phyloP scores from a whole-genome alignment of 2,888 invertebrate genomes.

The Aspidiotus rigidus region DNA sequence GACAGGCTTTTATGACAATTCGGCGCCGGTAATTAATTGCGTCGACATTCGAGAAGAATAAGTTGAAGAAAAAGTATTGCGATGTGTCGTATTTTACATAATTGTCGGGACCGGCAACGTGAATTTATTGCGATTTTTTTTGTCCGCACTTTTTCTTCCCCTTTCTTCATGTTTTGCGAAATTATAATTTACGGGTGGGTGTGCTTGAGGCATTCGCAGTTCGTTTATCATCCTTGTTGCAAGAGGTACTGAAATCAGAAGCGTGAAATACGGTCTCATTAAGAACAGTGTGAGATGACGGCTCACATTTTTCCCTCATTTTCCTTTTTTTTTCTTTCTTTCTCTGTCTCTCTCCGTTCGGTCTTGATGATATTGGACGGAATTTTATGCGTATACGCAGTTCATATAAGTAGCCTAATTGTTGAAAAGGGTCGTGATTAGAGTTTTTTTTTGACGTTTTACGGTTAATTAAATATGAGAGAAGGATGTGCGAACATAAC shows the following conservation, averaged over 20 bases:
- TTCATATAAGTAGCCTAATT: too few species aligned
- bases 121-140: constrained; percentile 2
- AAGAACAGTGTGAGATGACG: background rate
- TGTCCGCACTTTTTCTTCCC: background rate
- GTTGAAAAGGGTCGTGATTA: too few species aligned
- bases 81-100: constrained; percentile 2
- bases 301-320: background rate
- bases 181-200: background rate
- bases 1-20: background rate
- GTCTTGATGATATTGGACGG: too few species aligned
- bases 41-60: background rate
- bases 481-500: too few species aligned
- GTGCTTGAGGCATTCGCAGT: background rate
- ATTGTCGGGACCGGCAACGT: background rate
- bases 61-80: background rate
- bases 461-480: too few species aligned
- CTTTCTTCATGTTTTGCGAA: background rate
- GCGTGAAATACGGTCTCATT: background rate
- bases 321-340: too few species aligned
- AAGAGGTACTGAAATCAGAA: background rate
- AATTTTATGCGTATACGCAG: too few species aligned
- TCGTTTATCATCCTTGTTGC: background rate
- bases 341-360: too few species aligned
- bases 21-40: constrained; percentile 4
- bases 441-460: too few species aligned